These are phyloP conservation scores for Diplazon laetatorius DNA, from an alignment of 2,888 invertebrate species.

Conservation along the genomic window DNA sequence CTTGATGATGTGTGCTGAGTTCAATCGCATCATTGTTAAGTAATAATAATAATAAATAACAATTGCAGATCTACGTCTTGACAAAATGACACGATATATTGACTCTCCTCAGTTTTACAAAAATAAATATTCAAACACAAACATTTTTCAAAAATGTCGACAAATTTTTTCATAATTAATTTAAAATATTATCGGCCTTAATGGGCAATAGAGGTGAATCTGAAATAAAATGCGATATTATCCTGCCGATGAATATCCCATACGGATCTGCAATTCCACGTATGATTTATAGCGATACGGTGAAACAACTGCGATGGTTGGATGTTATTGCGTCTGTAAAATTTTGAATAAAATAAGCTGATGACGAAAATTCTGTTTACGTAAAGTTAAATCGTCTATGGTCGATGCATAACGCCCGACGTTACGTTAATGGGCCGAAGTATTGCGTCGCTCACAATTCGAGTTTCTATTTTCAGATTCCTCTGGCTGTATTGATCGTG, in stretches of 20 bases:
- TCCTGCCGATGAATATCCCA: too few species aligned
- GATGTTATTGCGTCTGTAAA: neutral
- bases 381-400: neutral
- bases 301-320: too few species aligned
- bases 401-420: neutral
- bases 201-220: too few species aligned
- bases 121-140: slow-evolving; percentile 3
- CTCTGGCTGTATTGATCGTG: slow-evolving; percentile 47
- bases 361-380: neutral
- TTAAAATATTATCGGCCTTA: neutral
- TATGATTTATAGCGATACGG: neutral
- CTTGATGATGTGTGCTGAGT: slow-evolving; percentile 24
- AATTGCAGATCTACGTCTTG: slow-evolving; percentile 9
- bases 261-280: neutral
- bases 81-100: slow-evolving; percentile 17
- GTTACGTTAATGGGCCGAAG: neutral
- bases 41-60: slow-evolving; percentile 20
- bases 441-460: neutral
- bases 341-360: neutral
- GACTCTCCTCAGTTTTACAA: slow-evolving; percentile 8
- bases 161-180: too few species aligned
- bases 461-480: slow-evolving; percentile 34
- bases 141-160: too few species aligned
- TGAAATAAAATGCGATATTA: too few species aligned
- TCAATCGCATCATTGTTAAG: neutral